These are phyloP conservation scores for Seriola rivoliana DNA, from an alignment of 2,113 vertebrate genomes.

Conservation along the genomic window DNA sequence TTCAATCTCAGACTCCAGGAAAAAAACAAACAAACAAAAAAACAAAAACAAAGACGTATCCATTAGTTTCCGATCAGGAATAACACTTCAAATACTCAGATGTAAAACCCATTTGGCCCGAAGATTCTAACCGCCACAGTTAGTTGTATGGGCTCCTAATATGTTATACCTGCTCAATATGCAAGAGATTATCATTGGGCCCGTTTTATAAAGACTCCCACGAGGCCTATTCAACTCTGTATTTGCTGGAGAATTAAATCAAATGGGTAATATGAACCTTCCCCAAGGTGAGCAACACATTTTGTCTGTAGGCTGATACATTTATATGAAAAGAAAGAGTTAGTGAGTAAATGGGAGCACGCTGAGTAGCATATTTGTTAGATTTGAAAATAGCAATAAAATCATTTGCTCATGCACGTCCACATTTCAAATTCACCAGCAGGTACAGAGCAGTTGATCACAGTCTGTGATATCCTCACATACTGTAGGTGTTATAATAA, in stretches of 20 bases:
- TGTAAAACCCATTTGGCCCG: not conserved
- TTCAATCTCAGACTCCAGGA: conserved; percentile 8
- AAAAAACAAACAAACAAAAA: not conserved
- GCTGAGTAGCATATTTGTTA: not conserved
- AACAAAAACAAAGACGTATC: not conserved
- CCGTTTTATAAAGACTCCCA: conserved; percentile 36
- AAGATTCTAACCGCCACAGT: conserved; percentile 30
- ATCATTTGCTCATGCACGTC: conserved; percentile 7
- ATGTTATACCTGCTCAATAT: conserved; percentile 19
- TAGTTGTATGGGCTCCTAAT: conserved; percentile 48
- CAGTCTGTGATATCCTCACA: not conserved
- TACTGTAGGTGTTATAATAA: not conserved
- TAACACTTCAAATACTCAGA: conserved; percentile 19
- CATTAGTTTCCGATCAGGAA: not conserved
- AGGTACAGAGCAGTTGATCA: not conserved
- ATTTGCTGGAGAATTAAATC: conserved; percentile 54
- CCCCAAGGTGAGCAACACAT: conserved; percentile 24
- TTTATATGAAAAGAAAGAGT: conserved; percentile 22
- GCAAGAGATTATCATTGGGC: conserved; percentile 30
- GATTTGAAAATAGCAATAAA: conserved; percentile 29
- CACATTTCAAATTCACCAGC: not conserved
- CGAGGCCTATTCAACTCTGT: conserved; percentile 31
- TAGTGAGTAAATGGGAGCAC: conserved; percentile 8
- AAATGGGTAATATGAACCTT: conserved; percentile 44
- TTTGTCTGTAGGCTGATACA: conserved; percentile 1